Percentiles rank a stretch among this genome's conserved stretches.
Conservation (phyloP, 2,888 invertebrate species). For the Plusia festucae region DNA sequence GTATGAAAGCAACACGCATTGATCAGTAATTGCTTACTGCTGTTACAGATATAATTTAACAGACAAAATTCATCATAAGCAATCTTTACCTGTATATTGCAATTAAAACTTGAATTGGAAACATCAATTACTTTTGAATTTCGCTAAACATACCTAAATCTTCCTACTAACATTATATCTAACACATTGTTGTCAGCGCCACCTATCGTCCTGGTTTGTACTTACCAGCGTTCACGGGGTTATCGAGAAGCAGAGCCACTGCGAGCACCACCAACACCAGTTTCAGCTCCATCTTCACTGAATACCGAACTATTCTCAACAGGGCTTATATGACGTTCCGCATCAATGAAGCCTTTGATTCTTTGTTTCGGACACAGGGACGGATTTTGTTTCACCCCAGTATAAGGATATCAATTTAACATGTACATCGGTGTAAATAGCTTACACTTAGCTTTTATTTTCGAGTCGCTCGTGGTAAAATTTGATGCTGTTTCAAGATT, state of each 20-base stretch:
- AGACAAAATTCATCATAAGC: too few species aligned
- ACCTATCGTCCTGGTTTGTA: conserved; percentile 12
- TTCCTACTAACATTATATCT: background rate
- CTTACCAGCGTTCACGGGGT: conserved; percentile 73
- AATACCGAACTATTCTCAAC: conserved; percentile 12
- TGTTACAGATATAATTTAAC: too few species aligned
- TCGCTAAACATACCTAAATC: background rate
- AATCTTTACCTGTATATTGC: too few species aligned
- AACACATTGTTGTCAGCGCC: background rate
- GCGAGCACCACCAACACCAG: conserved; percentile 59
- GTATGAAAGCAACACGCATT: too few species aligned
- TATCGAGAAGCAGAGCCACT: conserved; percentile 53
- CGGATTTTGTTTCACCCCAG: conserved; percentile 47
- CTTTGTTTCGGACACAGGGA: conserved; percentile 64
- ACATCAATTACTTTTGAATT: too few species aligned
- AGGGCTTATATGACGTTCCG: conserved; percentile 72
- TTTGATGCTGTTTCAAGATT: too few species aligned
- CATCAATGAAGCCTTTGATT: conserved; percentile 65
- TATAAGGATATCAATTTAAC: too few species aligned
- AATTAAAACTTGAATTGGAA: too few species aligned
- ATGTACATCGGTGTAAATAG: too few species aligned
- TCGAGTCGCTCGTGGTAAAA: too few species aligned
- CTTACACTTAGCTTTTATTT: too few species aligned
- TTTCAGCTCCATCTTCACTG: conserved; percentile 68
- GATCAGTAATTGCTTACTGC: too few species aligned